Conservation (phyloP, 1,140 invertebrate genomes). For the Platorchestia sp. region DNA sequence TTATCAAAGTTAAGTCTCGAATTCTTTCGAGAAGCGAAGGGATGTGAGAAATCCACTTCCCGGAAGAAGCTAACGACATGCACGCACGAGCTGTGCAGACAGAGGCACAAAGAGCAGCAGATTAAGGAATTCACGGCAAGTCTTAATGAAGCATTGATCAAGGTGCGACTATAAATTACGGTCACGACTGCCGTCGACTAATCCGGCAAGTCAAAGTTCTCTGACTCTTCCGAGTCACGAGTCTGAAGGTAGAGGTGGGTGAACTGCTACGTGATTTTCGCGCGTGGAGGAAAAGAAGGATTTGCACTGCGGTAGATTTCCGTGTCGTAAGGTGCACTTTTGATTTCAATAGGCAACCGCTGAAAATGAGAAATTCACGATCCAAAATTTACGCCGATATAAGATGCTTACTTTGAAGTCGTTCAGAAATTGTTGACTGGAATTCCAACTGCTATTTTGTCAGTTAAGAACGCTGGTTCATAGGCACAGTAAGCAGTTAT, state of each 20-base stretch:
- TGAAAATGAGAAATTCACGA: no score
- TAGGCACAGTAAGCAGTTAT: no score
- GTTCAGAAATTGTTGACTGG: neutral
- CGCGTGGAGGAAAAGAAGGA: neutral
- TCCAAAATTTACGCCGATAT: neutral
- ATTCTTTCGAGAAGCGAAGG: neutral
- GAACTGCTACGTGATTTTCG: neutral
- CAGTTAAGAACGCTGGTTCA: no score
- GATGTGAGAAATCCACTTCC: neutral
- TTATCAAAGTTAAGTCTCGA: neutral
- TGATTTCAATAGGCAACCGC: neutral
- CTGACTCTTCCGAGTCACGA: constrained; percentile 18
- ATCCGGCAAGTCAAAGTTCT: neutral
- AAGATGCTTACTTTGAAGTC: neutral
- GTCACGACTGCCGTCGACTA: constrained; percentile 25
- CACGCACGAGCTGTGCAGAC: neutral
- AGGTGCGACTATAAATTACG: neutral
- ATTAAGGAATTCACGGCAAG: neutral
- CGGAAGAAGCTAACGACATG: neutral
- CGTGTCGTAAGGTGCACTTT: neutral
- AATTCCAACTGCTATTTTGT: no score
- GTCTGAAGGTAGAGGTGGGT: neutral
- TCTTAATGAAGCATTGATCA: constrained; percentile 1
- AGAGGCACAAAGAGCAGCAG: neutral
- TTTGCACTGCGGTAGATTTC: neutral